Conservation (phyloP, 2,113 vertebrate species). For the Tachycineta bicolor region DNA sequence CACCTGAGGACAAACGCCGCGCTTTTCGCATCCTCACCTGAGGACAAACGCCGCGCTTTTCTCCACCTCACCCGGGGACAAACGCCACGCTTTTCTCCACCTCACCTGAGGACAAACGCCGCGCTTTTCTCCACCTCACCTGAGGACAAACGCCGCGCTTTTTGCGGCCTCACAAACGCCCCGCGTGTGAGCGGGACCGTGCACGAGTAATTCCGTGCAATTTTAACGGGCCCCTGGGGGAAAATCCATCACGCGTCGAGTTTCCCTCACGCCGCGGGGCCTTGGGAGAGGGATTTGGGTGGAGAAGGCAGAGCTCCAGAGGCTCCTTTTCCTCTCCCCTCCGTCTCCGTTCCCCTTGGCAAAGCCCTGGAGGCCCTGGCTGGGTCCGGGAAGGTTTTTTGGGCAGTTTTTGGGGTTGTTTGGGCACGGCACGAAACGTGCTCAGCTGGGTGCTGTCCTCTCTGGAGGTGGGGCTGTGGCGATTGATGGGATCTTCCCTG, state of each 20-base stretch:
- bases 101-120: too few relatives aligned
- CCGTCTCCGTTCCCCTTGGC: neutral
- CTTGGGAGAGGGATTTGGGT: neutral
- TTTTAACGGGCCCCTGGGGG: conserved; percentile 20
- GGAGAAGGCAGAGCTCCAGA: neutral
- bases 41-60: too few relatives aligned
- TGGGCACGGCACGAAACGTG: fast-evolving
- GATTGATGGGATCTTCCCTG: neutral
- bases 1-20: too few relatives aligned
- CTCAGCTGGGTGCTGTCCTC: fast-evolving
- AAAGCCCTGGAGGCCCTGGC: fast-evolving
- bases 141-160: neutral
- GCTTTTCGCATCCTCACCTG: too few relatives aligned
- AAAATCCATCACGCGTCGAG: neutral
- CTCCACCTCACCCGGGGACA: too few relatives aligned
- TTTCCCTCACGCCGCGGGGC: neutral
- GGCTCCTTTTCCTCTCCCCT: neutral
- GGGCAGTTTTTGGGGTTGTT: fast-evolving
- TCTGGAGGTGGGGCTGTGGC: fast-evolving
- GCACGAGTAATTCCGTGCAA: conserved; percentile 47
- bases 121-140: too few relatives aligned
- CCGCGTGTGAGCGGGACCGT: neutral
- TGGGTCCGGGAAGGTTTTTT: neutral
- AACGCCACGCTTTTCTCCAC: too few relatives aligned
- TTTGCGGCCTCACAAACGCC: neutral